A percentile compares a stretch with the other conserved stretches of the same genome.
These are phyloP conservation scores for Mustela nigripes DNA, from an alignment of 2,113 vertebrate species.

Conservation along the genomic window DNA sequence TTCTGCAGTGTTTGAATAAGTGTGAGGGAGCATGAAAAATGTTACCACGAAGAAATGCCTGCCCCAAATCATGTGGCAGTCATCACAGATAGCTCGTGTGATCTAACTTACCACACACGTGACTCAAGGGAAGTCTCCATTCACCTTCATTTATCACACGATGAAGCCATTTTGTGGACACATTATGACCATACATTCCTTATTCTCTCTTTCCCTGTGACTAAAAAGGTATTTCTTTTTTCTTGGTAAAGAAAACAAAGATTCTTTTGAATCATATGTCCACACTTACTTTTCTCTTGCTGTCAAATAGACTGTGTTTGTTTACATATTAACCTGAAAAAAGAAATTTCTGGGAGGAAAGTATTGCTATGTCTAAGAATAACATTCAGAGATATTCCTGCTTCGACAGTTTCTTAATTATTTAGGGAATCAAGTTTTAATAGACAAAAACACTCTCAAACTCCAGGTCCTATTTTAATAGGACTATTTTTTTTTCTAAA, in stretches of 20 bases:
- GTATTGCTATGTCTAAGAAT: conserved; percentile 13
- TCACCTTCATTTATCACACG: conserved; percentile 6
- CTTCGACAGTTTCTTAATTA: conserved; percentile 22
- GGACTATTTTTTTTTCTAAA: neutral
- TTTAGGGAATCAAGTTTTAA: neutral
- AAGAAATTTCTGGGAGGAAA: neutral
- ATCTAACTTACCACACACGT: conserved; percentile 19
- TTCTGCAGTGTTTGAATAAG: neutral
- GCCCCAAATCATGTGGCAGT: neutral
- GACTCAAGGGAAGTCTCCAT: conserved; percentile 5
- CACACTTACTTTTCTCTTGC: conserved; percentile 14
- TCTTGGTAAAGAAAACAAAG: conserved; percentile 35
- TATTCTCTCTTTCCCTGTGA: neutral
- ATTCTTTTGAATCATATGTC: neutral
- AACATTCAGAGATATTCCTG: neutral
- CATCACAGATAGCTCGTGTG: neutral
- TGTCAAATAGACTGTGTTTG: conserved; percentile 9
- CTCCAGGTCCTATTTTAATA: conserved; percentile 35
- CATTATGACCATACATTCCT: neutral
- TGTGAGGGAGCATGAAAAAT: neutral
- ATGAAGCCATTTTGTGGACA: neutral
- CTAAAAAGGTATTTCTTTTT: neutral
- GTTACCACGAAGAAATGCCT: neutral
- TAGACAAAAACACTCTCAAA: neutral
- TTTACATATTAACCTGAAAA: neutral